phyloP scores from a whole-genome alignment of 2,113 vertebrate species.

The Scomber colias region DNA sequence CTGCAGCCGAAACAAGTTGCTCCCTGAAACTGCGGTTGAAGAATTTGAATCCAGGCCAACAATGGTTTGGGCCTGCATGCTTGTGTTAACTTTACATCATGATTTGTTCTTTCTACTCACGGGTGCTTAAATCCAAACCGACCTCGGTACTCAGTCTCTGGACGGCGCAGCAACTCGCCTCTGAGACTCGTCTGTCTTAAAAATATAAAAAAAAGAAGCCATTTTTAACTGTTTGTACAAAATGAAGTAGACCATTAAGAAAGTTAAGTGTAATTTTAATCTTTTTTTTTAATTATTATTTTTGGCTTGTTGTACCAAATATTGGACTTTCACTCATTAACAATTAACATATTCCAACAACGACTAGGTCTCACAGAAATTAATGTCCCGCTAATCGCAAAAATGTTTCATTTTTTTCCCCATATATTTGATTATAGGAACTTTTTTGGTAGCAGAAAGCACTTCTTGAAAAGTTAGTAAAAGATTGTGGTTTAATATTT shows the following conservation, averaged over 20 bases:
- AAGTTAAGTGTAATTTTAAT: conserved; percentile 47
- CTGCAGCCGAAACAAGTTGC: not conserved
- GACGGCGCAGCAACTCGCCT: conserved; percentile 18
- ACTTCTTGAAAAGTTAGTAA: too few species aligned
- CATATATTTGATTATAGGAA: too few species aligned
- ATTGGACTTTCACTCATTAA: conserved; percentile 50
- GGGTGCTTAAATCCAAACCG: conserved; percentile 72
- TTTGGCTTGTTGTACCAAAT: conserved; percentile 67
- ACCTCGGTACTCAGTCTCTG: conserved; percentile 70
- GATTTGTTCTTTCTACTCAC: conserved; percentile 52
- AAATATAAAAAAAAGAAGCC: conserved; percentile 56
- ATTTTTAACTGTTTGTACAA: conserved; percentile 74
- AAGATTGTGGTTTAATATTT: too few species aligned
- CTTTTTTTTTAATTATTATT: conserved; percentile 45
- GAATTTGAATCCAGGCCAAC: not conserved
- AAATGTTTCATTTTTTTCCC: too few species aligned
- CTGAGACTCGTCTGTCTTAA: conserved; percentile 43
- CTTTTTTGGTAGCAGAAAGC: too few species aligned
- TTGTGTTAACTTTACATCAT: conserved; percentile 32
- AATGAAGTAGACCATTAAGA: conserved; percentile 49
- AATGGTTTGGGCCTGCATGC: conserved; percentile 44
- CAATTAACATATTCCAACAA: not conserved
- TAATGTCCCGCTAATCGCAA: too few species aligned
- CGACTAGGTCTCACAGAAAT: too few species aligned
- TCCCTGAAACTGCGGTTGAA: not conserved